Conservation (phyloP, 1,140 invertebrate species). For the Drosophila mayri region DNA sequence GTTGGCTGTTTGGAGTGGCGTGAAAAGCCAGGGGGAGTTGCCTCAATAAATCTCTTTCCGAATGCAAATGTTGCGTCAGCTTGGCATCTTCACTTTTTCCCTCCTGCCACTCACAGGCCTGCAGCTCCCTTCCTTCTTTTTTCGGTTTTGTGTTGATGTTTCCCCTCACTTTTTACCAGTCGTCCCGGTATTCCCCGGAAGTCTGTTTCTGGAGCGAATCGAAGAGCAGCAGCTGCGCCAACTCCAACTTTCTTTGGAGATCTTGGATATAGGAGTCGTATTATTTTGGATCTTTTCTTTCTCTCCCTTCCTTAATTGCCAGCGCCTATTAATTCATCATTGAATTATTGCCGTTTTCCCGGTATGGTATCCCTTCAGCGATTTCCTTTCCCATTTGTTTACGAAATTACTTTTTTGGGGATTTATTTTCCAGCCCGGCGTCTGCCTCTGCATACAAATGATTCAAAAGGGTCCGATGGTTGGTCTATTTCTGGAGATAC, state of each 20-base stretch:
- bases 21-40: conserved; percentile 25
- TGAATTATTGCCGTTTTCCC: conserved; percentile 58
- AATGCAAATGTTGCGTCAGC: conserved; percentile 79
- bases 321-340: conserved; percentile 71
- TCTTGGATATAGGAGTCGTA: conserved; percentile 1
- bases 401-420: conserved; percentile 47
- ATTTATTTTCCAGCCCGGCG: conserved; percentile 33
- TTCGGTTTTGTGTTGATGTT: conserved; percentile 54
- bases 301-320: conserved; percentile 55
- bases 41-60: conserved; percentile 77
- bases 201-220: conserved; percentile 65
- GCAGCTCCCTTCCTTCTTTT: conserved; percentile 1
- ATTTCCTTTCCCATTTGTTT: conserved; percentile 46
- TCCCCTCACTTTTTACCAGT: conserved; percentile 54
- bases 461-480: conserved; percentile 20
- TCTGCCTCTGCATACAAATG: conserved; percentile 41
- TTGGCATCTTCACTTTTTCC: conserved; percentile 33
- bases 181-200: conserved; percentile 65
- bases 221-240: conserved; percentile 63
- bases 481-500: conserved; percentile 28
- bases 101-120: background rate
- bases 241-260: conserved; percentile 35
- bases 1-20: conserved; percentile 53
- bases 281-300: conserved; percentile 11
- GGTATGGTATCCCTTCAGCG: conserved; percentile 34